Evolutionary conservation across 1,140 invertebrate genomes (phyloP).

Genomic region (Maniola jurtina): DNA sequence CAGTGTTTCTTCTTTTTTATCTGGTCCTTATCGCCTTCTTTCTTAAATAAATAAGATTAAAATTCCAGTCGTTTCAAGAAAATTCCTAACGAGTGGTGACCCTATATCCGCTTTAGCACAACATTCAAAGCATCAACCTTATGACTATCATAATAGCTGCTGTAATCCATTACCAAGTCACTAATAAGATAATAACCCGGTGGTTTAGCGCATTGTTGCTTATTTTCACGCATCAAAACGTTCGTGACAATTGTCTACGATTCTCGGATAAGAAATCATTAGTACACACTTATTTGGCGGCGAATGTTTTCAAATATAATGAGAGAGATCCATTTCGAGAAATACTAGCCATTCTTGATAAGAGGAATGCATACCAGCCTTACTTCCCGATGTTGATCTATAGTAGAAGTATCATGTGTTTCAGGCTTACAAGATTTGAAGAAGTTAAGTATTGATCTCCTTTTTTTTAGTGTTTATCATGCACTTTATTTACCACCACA

Average conservation of each 20-base stretch:
- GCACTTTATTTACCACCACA: no score
- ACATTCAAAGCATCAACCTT: slow-evolving; percentile 3
- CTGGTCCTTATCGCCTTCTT: no score
- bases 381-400: not conserved
- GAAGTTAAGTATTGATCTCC: no score
- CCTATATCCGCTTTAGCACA: not conserved
- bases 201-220: slow-evolving; percentile 23
- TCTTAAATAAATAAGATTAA: not conserved
- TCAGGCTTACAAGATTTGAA: no score
- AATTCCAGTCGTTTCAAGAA: not conserved
- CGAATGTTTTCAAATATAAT: not conserved
- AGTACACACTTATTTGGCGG: not conserved
- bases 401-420: no score
- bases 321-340: slow-evolving; percentile 1
- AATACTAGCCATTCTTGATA: not conserved
- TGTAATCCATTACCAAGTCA: not conserved
- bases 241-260: slow-evolving; percentile 16
- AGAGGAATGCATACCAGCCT: not conserved
- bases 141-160: not conserved
- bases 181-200: slow-evolving; percentile 20
- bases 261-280: slow-evolving; percentile 9
- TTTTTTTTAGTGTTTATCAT: no score
- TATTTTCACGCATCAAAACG: slow-evolving; percentile 28
- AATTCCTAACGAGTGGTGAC: not conserved
- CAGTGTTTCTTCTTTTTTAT: no score